A percentile compares a stretch with the other conserved stretches of the same genome.
phyloP scores from a whole-genome alignment of 2,888 invertebrate genomes.

The Lepetodrilus schrolli region DNA sequence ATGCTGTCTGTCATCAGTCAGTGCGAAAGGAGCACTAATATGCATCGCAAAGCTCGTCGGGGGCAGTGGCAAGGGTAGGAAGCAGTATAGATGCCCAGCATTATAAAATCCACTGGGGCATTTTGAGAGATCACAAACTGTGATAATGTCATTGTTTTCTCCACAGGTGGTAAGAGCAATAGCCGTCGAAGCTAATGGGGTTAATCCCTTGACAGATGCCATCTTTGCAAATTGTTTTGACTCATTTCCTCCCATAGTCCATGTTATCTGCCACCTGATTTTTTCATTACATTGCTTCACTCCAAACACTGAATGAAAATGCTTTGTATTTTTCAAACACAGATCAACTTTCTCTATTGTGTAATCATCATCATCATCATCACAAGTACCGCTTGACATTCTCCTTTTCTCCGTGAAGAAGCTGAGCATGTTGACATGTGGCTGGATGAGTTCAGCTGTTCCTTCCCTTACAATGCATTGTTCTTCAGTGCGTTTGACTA shows the following conservation, averaged over 20 bases:
- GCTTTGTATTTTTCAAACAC: not conserved
- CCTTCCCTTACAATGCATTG: not conserved
- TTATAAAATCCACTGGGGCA: constrained; percentile 46
- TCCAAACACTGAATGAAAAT: not conserved
- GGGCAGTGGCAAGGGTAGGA: constrained; percentile 65
- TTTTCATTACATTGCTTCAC: not conserved
- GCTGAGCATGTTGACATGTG: not conserved
- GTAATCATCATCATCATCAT: not conserved
- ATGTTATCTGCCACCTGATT: constrained; percentile 42
- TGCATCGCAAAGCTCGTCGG: constrained; percentile 61
- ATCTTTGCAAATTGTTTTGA: constrained; percentile 19
- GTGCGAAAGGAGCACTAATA: constrained; percentile 68
- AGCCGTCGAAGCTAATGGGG: constrained; percentile 48
- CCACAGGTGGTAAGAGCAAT: constrained; percentile 16
- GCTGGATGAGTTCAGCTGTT: not conserved
- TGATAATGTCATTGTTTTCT: not conserved
- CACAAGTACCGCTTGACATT: too few relatives aligned
- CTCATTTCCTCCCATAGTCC: constrained; percentile 42
- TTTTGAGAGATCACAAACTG: not conserved
- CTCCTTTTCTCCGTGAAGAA: not conserved
- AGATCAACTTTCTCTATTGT: not conserved
- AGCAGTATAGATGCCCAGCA: constrained; percentile 51
- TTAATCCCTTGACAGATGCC: constrained; percentile 37
- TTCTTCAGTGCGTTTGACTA: constrained; percentile 14
- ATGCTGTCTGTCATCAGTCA: constrained; percentile 61